Conservation (phyloP, 2,888 invertebrate species). For the Aproaerema taeniolella region DNA sequence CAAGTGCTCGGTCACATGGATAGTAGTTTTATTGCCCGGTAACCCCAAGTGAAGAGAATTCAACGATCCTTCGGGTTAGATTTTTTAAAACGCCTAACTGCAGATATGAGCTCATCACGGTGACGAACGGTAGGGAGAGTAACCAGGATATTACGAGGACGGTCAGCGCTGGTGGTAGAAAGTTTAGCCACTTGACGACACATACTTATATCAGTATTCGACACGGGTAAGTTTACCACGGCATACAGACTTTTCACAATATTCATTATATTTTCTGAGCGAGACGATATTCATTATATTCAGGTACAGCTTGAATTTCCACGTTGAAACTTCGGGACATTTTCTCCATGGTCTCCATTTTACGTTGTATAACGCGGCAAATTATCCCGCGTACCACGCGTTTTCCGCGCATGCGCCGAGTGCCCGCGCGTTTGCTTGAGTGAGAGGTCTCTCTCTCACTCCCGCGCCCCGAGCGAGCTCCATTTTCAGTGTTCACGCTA, state of each 20-base stretch:
- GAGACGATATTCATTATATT: too few species aligned
- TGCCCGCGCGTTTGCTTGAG: too few species aligned
- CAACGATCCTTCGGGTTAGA: neutral
- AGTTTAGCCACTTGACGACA: neutral
- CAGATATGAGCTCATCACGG: neutral
- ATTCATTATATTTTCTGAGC: neutral
- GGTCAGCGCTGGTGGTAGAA: neutral
- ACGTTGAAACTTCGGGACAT: neutral
- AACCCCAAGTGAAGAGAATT: neutral
- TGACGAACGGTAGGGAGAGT: neutral
- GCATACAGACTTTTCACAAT: neutral
- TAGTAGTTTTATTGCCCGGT: neutral
- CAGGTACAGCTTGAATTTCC: neutral
- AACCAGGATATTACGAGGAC: neutral
- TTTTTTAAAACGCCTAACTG: neutral
- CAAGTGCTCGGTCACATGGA: constrained; percentile 5
- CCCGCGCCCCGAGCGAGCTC: too few species aligned
- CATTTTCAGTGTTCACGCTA: too few species aligned
- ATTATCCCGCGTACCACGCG: too few species aligned
- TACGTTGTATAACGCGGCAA: too few species aligned
- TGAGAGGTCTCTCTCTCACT: too few species aligned
- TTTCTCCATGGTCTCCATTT: neutral
- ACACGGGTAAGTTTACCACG: neutral
- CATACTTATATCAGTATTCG: neutral
- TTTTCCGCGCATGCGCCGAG: too few species aligned